Evolutionary conservation across 2,888 invertebrate genomes (phyloP).

Genomic region (Microctonus hyperodae): DNA sequence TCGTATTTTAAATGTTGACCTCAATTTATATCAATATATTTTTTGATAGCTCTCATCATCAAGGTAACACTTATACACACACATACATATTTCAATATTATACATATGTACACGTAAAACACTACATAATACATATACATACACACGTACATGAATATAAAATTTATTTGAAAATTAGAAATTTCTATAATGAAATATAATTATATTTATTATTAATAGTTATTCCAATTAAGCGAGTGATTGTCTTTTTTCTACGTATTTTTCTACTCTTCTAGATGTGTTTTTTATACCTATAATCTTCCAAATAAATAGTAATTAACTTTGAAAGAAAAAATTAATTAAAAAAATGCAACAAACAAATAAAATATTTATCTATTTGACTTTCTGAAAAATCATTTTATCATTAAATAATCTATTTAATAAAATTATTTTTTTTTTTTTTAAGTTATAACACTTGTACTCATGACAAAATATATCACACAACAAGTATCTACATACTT

Average conservation of each 20-base stretch:
- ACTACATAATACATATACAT: constrained; percentile 4
- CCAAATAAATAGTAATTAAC: constrained; percentile 20
- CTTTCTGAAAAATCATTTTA: background rate
- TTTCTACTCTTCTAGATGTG: constrained; percentile 40
- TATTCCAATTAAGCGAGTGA: constrained; percentile 26
- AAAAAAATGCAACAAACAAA: constrained; percentile 11
- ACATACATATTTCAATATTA: background rate
- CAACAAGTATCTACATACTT: background rate
- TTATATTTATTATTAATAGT: background rate
- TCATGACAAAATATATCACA: background rate
- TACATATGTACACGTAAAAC: background rate
- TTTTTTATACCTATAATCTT: constrained; percentile 21
- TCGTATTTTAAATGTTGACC: constrained; percentile 17
- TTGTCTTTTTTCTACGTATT: constrained; percentile 43
- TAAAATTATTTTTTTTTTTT: constrained; percentile 10
- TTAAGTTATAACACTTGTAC: constrained; percentile 15
- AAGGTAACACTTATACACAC: background rate
- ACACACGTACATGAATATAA: constrained; percentile 1
- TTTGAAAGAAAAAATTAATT: constrained; percentile 8
- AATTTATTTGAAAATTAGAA: constrained; percentile 12
- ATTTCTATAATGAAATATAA: background rate
- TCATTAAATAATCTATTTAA: background rate
- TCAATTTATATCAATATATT: constrained; percentile 22
- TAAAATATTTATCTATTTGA: background rate
- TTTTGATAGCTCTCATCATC: constrained; percentile 10